These are phyloP conservation scores for Stenurella melanura DNA, from an alignment of 2,888 invertebrate species.

Conservation along the genomic window DNA sequence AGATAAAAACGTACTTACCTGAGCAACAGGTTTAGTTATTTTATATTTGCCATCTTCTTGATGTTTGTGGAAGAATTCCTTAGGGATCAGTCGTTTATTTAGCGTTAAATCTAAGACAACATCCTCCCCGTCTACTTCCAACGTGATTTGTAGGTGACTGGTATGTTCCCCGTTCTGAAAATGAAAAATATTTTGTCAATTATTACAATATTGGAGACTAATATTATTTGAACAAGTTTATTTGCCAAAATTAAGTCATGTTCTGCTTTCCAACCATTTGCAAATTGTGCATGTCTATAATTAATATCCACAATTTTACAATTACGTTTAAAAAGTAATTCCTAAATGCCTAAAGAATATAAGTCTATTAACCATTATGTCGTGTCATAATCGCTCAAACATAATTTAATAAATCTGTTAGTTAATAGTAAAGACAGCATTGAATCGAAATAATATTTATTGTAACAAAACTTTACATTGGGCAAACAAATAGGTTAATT, in stretches of 20 bases:
- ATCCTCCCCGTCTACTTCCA: conserved; percentile 80
- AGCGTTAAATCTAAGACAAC: conserved; percentile 82
- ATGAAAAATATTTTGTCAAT: conserved; percentile 8
- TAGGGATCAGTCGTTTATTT: conserved; percentile 82
- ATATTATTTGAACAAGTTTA: not conserved
- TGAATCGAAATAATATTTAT: no score
- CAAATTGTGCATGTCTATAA: not conserved
- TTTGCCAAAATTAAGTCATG: not conserved
- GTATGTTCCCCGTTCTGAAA: conserved; percentile 75
- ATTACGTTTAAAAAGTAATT: no score
- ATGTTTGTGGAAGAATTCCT: conserved; percentile 79
- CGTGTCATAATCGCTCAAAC: no score
- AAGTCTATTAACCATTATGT: no score
- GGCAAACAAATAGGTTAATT: not conserved
- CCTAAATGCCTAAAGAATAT: no score
- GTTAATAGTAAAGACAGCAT: no score
- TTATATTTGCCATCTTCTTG: conserved; percentile 77
- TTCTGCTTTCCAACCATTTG: not conserved
- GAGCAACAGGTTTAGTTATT: conserved; percentile 75
- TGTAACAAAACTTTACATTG: no score
- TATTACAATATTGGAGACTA: not conserved
- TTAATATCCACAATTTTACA: not conserved
- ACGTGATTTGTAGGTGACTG: conserved; percentile 78
- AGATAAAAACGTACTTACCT: conserved; percentile 72
- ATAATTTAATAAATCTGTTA: no score